Conservation (phyloP, 2,113 vertebrate genomes). For the Anhinga anhinga region DNA sequence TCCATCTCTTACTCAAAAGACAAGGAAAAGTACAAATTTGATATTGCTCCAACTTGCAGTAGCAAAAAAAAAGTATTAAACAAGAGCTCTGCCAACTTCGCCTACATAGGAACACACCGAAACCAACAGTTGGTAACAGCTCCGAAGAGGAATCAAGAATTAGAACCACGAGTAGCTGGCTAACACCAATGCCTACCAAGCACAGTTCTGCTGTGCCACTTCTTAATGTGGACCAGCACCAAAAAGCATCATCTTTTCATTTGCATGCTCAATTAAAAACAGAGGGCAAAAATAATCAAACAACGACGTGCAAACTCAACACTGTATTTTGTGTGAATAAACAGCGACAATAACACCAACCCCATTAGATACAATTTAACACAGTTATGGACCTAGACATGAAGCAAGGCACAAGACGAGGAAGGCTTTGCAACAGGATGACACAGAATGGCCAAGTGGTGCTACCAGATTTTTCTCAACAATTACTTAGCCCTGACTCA, state of each 20-base stretch:
- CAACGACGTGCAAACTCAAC: background rate
- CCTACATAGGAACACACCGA: background rate
- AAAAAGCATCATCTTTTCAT: background rate
- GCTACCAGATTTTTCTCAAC: background rate
- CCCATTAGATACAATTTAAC: background rate
- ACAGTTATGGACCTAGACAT: background rate
- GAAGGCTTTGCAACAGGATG: background rate
- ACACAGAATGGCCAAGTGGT: background rate
- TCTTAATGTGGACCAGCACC: background rate
- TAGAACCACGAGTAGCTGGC: rapidly evolving
- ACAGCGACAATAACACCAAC: background rate
- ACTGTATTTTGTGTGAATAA: background rate
- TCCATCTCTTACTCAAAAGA: background rate
- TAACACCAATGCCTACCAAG: background rate
- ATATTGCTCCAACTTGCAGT: background rate
- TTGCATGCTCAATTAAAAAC: background rate
- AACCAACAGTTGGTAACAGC: background rate
- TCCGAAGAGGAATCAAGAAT: background rate
- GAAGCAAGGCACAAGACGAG: background rate
- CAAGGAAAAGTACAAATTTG: background rate
- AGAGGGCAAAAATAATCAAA: background rate
- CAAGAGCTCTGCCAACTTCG: background rate
- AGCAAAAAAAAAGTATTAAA: background rate
- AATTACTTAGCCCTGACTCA: background rate
- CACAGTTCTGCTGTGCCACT: background rate